Evolutionary conservation across 2,113 vertebrate genomes (phyloP).

Genomic region (Alces alces): DNA sequence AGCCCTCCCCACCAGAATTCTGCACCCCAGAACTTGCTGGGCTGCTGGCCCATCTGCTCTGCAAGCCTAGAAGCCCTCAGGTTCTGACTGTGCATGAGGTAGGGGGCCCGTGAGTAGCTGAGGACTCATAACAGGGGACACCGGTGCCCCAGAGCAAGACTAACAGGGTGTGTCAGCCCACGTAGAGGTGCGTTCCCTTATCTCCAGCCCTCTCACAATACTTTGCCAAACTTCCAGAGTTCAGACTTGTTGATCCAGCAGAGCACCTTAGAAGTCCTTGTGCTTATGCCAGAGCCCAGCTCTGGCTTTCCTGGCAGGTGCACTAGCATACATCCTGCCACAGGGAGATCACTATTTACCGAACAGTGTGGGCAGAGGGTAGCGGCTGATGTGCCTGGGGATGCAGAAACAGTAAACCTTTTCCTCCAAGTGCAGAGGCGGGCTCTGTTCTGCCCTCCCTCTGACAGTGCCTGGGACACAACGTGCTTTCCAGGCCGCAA

Average conservation of each 20-base stretch:
- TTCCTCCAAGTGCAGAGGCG: neutral
- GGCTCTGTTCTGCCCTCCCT: neutral
- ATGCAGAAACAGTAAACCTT: too few relatives aligned
- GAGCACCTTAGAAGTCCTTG: neutral
- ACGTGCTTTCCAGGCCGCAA: rapidly evolving
- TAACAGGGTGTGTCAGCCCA: rapidly evolving
- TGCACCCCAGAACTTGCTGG: neutral
- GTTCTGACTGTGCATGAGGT: neutral
- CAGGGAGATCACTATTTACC: neutral
- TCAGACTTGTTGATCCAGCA: neutral
- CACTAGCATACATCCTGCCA: rapidly evolving
- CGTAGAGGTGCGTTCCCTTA: rapidly evolving
- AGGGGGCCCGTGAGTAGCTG: neutral
- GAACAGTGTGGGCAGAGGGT: neutral
- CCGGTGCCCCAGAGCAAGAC: rapidly evolving
- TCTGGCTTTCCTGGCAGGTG: neutral
- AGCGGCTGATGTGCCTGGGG: rapidly evolving
- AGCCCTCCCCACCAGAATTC: neutral
- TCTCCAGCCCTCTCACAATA: too few relatives aligned
- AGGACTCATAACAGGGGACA: neutral
- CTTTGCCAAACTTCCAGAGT: neutral
- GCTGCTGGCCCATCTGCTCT: neutral
- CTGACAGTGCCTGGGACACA: neutral
- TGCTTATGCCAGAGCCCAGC: neutral
- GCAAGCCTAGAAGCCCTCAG: neutral